A percentile compares a stretch with the other conserved stretches of the same genome.
Conservation (phyloP, 2,797 vertebrate species). For the Sylvilagus floridanus region DNA sequence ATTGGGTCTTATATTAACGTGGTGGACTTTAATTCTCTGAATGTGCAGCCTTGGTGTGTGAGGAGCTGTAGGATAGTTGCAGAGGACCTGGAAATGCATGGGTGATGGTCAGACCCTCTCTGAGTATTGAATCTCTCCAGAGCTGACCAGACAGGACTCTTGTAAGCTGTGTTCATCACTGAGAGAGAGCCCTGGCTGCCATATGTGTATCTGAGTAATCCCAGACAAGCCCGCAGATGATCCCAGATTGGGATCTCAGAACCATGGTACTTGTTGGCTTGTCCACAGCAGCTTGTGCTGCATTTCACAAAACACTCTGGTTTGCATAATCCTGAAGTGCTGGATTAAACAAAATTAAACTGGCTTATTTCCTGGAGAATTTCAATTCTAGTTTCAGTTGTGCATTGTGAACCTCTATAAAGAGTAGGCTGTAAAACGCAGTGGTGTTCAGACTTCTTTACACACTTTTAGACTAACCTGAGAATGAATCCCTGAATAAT, state of each 20-base stretch:
- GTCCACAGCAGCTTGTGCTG: neutral
- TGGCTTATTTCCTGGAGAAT: neutral
- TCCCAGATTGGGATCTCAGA: neutral
- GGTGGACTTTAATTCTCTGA: neutral
- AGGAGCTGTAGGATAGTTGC: neutral
- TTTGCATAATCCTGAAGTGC: neutral
- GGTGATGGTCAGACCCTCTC: neutral
- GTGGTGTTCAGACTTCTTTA: neutral
- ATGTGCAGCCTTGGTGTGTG: neutral
- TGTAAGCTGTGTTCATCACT: neutral
- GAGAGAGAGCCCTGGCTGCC: neutral
- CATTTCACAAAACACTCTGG: neutral
- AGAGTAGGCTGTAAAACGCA: neutral
- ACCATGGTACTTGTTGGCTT: neutral
- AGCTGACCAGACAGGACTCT: neutral
- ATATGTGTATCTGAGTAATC: neutral
- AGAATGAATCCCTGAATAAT: neutral
- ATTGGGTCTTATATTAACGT: neutral
- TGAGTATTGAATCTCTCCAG: neutral
- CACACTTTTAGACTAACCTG: neutral
- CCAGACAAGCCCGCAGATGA: neutral
- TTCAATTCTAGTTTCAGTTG: neutral
- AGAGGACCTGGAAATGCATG: neutral
- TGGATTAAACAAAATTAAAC: neutral
- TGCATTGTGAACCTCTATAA: neutral